phyloP scores from a whole-genome alignment of 2,888 invertebrate genomes.

The Ophion ventricosus region DNA sequence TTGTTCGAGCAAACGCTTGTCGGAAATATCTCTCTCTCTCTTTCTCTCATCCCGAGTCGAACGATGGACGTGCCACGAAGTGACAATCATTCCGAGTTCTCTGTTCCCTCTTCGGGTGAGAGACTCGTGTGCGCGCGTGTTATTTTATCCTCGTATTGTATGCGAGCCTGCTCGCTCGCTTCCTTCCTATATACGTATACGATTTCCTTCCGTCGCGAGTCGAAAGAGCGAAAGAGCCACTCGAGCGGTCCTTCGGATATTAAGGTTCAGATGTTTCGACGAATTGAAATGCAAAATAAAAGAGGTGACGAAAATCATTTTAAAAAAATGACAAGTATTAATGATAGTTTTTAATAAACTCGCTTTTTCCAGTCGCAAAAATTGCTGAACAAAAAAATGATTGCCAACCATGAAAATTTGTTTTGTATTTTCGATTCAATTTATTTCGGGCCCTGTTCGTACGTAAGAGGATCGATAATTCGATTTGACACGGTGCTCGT shows the following conservation, averaged over 20 bases:
- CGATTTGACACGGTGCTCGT: background rate
- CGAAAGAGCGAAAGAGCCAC: background rate
- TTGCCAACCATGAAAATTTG: too few species aligned
- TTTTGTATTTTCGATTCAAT: too few species aligned
- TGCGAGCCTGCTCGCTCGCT: conserved; percentile 46
- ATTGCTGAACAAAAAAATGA: too few species aligned
- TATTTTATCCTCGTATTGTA: conserved; percentile 28
- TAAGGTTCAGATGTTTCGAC: conserved; percentile 9
- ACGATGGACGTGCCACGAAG: conserved; percentile 59
- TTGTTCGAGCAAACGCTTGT: conserved; percentile 47
- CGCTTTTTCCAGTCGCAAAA: background rate
- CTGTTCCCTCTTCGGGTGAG: conserved; percentile 8
- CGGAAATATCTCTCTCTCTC: conserved; percentile 48
- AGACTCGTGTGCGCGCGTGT: conserved; percentile 2
- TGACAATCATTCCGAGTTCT: conserved; percentile 47
- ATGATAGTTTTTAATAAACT: background rate
- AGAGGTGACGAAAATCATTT: background rate
- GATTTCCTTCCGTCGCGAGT: conserved; percentile 51
- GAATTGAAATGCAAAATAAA: background rate
- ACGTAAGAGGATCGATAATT: background rate
- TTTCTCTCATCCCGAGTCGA: conserved; percentile 30
- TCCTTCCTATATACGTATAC: conserved; percentile 46
- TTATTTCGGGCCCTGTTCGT: background rate
- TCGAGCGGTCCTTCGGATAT: background rate
- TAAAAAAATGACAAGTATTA: too few species aligned